Base-by-base conservation (phyloP, 2,797 vertebrate species). In the Botia almorhae region DNA sequence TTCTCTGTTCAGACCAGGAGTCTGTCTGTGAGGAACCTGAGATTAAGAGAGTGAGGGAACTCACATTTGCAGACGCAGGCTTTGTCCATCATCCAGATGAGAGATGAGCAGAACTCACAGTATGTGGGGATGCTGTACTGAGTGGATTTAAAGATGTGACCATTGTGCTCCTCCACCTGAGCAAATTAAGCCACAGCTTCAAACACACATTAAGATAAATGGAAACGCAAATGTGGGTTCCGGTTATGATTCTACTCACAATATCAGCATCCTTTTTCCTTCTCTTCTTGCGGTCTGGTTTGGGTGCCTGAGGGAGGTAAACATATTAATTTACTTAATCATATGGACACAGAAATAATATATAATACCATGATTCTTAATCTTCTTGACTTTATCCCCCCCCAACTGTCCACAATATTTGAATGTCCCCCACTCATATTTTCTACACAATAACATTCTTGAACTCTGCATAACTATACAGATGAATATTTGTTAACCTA, bases 31-130 rank as follows among this genome's bases (percentile, higher is more conserved):
- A n/a, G n/a, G n/a, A n/a, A n/a, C n/a, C n/a, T n/a, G n/a, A n/a
- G n/a, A n/a, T n/a, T n/a, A n/a, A n/a, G n/a, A n/a, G n/a, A n/a
- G n/a, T n/a, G n/a, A 33, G 33, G 33, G 33, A 33, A 33, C 33
- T 33, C 3, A 33, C 33, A 3, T 3, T 10, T 98, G 92, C 98
- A 99, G 85, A 99, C 98, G 78, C 96, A 98, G 82, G 98, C 98
- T 0, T 95, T 95, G 90, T 99, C 98, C 98, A 99, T 99, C 93
- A 99, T 99, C 98, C 98, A 99, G 92, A 99, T 99, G 89, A 99
- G 94, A 3, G 98, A 99, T 23, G 97, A 98, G 85, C 98, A 99
- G 92, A 93, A 97, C 92, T 99, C 98, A 89, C 98, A 99, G 94
- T 98, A 99, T 0, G 97, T 99, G 77, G 97, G 98, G 86, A 99